Base-by-base conservation (phyloP, 2,888 invertebrate genomes). In the Drosophila flavopinicola region DNA sequence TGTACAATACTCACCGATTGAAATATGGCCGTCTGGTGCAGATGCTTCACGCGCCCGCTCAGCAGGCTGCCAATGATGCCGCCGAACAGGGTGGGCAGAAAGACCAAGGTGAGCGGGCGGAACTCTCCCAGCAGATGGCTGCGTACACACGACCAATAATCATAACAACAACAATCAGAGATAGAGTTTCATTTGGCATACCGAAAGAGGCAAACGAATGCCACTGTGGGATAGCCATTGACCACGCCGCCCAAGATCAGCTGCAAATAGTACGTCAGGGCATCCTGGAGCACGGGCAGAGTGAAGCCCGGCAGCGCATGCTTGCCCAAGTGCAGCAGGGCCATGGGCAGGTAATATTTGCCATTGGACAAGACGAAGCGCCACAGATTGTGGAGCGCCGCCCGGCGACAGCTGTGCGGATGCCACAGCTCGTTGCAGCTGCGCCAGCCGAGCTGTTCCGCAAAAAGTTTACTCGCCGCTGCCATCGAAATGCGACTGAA, bases 1-100 rank as follows among this genome's bases (percentile, higher is more conserved):
- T n/a, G n/a, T n/a, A n/a, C 1, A 20, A 13, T 2, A 74, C 89
- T 86, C 70, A 90, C 90, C 44, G 77, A 68, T 73, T 90, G 89
- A 54, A 82, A 87, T 6, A 83, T 48, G 1, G 69, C 75, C 6
- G 79, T 77, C 32, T 84, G 70, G 45, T 75, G 83, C 1, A 90
- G 24, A 1, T 74, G 70, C 30, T 65, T 70, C 0, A 83, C 78
- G 2, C 78, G 75, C 0, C 45, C 11, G 0, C 73, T n/a, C 30
- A 5, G 70, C 4, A 1, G 72, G 51, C n/a, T n/a, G 15, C 70
- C 60, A 15, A 44, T 56, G 15, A 76, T 44, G 10, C 65, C 45
- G 15, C 80, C 75, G 4, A 89, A 0, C 1, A 74, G 2, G 6
- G 75, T 24, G 0, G 90, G 89, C n/a, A 84, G 1, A 48, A 70